Evolutionary conservation across 2,797 vertebrate species (phyloP).

Genomic region (Enteromius viviparus): DNA sequence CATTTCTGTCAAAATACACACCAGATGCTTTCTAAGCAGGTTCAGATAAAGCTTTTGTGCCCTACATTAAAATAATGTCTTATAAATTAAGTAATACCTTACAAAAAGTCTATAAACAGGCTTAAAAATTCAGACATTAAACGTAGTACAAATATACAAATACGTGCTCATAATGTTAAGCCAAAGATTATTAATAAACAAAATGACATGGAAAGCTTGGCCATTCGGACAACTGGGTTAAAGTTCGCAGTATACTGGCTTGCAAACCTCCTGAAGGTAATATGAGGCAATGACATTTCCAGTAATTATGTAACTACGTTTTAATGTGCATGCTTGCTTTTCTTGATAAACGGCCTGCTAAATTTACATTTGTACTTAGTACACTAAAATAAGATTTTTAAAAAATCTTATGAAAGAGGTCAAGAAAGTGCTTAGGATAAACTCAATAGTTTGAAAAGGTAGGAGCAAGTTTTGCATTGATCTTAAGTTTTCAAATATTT

Average conservation of each 20-base stretch:
- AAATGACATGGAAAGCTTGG: neutral
- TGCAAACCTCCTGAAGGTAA: neutral
- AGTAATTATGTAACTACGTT: neutral
- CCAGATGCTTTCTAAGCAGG: neutral
- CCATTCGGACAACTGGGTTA: neutral
- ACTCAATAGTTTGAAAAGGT: neutral
- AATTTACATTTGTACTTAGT: neutral
- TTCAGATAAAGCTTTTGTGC: conserved; percentile 32
- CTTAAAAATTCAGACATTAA: neutral
- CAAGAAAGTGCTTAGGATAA: neutral
- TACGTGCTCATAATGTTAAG: neutral
- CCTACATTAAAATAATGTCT: neutral
- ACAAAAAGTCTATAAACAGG: conserved; percentile 20
- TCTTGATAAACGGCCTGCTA: neutral
- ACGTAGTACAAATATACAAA: conserved; percentile 30
- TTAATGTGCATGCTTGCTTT: neutral
- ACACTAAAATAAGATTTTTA: neutral
- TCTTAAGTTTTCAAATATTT: neutral
- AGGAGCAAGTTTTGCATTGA: neutral
- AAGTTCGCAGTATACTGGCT: neutral
- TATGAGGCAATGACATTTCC: neutral
- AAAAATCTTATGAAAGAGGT: neutral
- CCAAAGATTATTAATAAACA: neutral
- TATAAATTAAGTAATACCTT: neutral
- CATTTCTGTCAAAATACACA: neutral